These are phyloP conservation scores for Rutilus rutilus DNA, from an alignment of 2,113 vertebrate genomes.

Conservation along the genomic window DNA sequence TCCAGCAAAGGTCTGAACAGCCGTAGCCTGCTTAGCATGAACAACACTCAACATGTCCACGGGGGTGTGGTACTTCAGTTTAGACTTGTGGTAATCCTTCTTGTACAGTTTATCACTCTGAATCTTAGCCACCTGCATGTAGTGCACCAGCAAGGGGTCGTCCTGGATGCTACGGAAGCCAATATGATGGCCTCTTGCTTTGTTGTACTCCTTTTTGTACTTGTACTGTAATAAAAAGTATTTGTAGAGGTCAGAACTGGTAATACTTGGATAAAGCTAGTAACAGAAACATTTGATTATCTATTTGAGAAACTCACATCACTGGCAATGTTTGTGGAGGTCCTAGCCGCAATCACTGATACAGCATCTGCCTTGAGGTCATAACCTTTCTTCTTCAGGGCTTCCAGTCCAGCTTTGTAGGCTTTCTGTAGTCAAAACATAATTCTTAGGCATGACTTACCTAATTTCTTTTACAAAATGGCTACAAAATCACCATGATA, in stretches of 20 bases:
- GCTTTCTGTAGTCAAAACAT: conserved; percentile 48
- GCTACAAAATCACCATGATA: background rate
- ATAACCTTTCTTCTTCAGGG: conserved; percentile 77
- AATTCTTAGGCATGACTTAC: background rate
- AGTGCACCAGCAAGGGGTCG: conserved; percentile 93
- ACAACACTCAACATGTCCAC: conserved; percentile 88
- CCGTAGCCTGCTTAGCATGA: conserved; percentile 86
- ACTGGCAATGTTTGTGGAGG: conserved; percentile 87
- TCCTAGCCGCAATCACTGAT: conserved; percentile 85
- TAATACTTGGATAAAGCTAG: background rate
- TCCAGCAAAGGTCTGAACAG: conserved; percentile 78
- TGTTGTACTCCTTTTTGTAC: conserved; percentile 86
- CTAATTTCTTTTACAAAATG: too few species aligned
- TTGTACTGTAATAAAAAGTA: conserved; percentile 69
- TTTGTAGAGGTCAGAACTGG: background rate
- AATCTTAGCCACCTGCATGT: conserved; percentile 86
- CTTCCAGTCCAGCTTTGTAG: conserved; percentile 56
- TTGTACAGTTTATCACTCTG: conserved; percentile 91
- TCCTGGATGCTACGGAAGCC: conserved; percentile 89
- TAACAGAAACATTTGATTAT: background rate
- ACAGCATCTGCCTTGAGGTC: conserved; percentile 86
- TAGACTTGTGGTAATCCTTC: conserved; percentile 89
- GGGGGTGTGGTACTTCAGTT: conserved; percentile 89
- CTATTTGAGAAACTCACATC: conserved; percentile 79
- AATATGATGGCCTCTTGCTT: conserved; percentile 82